A percentile compares a stretch with the other conserved stretches of the same genome.
phyloP scores from a whole-genome alignment of 2,888 invertebrate genomes.

The Polyommatus icarus region DNA sequence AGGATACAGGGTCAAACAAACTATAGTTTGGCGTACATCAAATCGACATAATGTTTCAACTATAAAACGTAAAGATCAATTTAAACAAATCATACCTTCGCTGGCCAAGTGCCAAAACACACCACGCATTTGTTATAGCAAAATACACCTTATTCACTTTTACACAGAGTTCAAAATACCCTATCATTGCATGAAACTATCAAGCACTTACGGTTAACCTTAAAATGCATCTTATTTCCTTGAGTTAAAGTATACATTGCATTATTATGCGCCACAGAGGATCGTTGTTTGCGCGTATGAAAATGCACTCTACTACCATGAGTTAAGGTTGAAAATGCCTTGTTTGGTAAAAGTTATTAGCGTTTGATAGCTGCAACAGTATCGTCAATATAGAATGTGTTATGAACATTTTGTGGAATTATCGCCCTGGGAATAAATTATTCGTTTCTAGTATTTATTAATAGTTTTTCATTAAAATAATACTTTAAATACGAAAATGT shows the following conservation, averaged over 20 bases:
- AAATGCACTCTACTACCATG: not conserved
- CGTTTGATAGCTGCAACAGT: slow-evolving; percentile 7
- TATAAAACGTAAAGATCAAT: slow-evolving; percentile 31
- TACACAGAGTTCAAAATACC: not conserved
- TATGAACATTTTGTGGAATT: slow-evolving; percentile 4
- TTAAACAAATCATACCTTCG: slow-evolving; percentile 29
- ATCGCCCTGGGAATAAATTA: not conserved
- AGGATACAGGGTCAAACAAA: not conserved
- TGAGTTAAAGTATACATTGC: not conserved
- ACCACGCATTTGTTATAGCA: not conserved
- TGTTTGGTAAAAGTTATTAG: not conserved
- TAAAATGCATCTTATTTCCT: not conserved
- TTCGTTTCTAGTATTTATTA: no score
- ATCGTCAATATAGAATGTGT: slow-evolving; percentile 5
- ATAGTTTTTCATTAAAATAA: no score
- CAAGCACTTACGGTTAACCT: not conserved
- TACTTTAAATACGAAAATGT: no score
- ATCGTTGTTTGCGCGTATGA: not conserved
- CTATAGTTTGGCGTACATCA: slow-evolving; percentile 12
- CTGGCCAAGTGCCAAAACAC: slow-evolving; percentile 9
- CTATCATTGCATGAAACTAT: not conserved
- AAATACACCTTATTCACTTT: not conserved
- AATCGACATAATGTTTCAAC: slow-evolving; percentile 28
- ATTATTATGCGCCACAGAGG: not conserved
- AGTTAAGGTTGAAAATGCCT: not conserved